These are phyloP conservation scores for Carterocephalus palaemon DNA, from an alignment of 2,888 invertebrate species.

Conservation along the genomic window DNA sequence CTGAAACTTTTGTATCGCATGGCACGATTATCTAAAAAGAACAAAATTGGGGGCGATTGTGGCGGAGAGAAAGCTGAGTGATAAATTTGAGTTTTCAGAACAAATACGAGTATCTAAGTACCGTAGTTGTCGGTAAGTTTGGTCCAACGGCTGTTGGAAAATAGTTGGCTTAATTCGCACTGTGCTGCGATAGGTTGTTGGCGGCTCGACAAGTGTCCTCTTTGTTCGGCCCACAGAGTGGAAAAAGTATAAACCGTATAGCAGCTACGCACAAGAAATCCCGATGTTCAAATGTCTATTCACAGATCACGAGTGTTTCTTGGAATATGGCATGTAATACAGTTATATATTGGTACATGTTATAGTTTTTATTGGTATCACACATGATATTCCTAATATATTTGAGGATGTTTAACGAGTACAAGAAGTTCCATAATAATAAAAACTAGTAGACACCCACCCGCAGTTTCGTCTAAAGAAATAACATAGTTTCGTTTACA, in stretches of 20 bases:
- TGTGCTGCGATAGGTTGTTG: too few relatives aligned
- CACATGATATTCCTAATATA: too few relatives aligned
- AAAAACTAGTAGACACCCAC: too few relatives aligned
- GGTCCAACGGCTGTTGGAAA: slow-evolving; percentile 5
- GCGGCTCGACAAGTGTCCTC: slow-evolving; percentile 17
- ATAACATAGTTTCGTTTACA: too few relatives aligned
- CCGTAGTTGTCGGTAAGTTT: slow-evolving; percentile 1
- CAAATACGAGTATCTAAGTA: too few relatives aligned
- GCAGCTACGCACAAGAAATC: background rate
- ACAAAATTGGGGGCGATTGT: background rate
- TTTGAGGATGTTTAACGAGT: too few relatives aligned
- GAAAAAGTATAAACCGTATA: background rate
- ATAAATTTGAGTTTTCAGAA: slow-evolving; percentile 16
- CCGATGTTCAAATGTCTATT: background rate
- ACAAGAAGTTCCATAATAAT: too few relatives aligned
- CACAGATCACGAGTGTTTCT: background rate
- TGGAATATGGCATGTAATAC: too few relatives aligned
- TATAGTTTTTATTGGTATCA: too few relatives aligned
- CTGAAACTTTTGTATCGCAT: background rate
- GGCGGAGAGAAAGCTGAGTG: slow-evolving; percentile 6
- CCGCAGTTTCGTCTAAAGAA: too few relatives aligned
- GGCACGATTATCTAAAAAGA: background rate
- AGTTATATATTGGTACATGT: too few relatives aligned
- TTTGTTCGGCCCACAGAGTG: slow-evolving; percentile 17
- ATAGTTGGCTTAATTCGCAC: slow-evolving; percentile 14